A percentile compares a stretch with the other conserved stretches of the same genome.
Conservation (phyloP, 2,797 vertebrate genomes). For the Melanotaenia boesemani region DNA sequence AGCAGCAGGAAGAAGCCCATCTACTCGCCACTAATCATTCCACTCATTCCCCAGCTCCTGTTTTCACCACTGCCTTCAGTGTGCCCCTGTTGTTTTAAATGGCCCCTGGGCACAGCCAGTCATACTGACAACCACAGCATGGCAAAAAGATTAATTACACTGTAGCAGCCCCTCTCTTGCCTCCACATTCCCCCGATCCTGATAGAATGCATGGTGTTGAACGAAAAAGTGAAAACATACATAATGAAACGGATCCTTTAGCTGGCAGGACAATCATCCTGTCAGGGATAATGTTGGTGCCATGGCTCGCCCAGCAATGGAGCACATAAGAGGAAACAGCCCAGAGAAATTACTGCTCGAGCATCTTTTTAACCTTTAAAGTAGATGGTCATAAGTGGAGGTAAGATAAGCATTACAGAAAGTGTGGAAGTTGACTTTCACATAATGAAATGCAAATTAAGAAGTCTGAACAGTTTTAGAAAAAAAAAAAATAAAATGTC, state of each 20-base stretch:
- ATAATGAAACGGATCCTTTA: conserved; percentile 31
- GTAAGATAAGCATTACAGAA: conserved; percentile 13
- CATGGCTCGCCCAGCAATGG: conserved; percentile 33
- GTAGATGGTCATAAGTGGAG: conserved; percentile 11
- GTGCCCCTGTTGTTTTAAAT: conserved; percentile 43
- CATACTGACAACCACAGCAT: conserved; percentile 8
- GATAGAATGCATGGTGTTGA: conserved; percentile 20
- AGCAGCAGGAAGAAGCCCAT: conserved; percentile 25
- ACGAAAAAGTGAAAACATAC: conserved; percentile 47
- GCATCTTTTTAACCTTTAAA: conserved; percentile 19
- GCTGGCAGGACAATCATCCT: conserved; percentile 60
- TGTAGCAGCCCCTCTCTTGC: conserved; percentile 22
- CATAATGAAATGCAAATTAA: conserved; percentile 52
- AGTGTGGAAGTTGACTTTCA: conserved; percentile 38
- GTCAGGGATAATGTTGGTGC: conserved; percentile 47
- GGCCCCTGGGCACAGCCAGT: conserved; percentile 2
- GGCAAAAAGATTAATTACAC: conserved; percentile 55
- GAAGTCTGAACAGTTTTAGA: conserved; percentile 9
- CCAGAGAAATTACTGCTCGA: conserved; percentile 18
- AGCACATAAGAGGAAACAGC: conserved; percentile 20
- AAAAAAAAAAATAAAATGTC: conserved; percentile 45
- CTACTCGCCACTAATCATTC: conserved; percentile 28
- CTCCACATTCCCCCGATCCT: conserved; percentile 5
- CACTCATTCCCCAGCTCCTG: conserved; percentile 20
- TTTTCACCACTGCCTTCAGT: conserved; percentile 25